These are phyloP conservation scores for Cassiopea xamachana DNA, from an alignment of 30 jellyfish, hydroid and myxozoan species.

Conservation along the genomic window DNA sequence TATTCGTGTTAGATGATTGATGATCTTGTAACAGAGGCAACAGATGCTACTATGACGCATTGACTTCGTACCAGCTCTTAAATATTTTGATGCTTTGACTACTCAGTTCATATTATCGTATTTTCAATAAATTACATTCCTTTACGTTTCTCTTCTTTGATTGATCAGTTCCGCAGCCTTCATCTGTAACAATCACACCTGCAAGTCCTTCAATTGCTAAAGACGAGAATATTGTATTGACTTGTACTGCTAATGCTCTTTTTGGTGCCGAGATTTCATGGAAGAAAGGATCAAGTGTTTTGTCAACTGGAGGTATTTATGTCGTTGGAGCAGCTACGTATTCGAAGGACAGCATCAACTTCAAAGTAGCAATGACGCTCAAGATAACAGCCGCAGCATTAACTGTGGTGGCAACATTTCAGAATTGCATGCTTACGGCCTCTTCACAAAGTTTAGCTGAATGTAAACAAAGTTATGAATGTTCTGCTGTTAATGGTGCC, in stretches of 20 bases:
- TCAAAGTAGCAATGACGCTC: conserved; percentile 9
- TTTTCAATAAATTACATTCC: background rate
- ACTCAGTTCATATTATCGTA: background rate
- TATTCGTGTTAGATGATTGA: no score
- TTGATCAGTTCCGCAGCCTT: conserved; percentile 5
- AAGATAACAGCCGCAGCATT: conserved; percentile 46
- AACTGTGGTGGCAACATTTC: background rate
- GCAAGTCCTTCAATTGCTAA: conserved; percentile 19
- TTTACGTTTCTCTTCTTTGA: background rate
- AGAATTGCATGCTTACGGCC: conserved; percentile 20
- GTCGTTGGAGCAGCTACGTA: conserved; percentile 9
- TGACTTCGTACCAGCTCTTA: no score
- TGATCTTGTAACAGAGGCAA: no score
- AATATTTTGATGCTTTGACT: background rate
- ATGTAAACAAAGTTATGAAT: conserved; percentile 37
- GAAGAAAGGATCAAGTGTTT: conserved; percentile 14
- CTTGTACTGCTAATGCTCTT: conserved; percentile 49
- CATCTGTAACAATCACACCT: conserved; percentile 24
- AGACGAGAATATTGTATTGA: conserved; percentile 20
- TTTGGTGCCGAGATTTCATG: conserved; percentile 31
- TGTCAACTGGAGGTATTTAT: conserved; percentile 16
- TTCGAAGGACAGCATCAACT: conserved; percentile 8
- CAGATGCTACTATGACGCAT: no score
- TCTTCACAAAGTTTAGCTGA: conserved; percentile 14
- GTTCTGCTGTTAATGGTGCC: conserved; percentile 42